Percentiles rank a stretch among this genome's conserved stretches.
phyloP scores from a whole-genome alignment of 2,888 invertebrate species.

The Brachyopa scutellaris region DNA sequence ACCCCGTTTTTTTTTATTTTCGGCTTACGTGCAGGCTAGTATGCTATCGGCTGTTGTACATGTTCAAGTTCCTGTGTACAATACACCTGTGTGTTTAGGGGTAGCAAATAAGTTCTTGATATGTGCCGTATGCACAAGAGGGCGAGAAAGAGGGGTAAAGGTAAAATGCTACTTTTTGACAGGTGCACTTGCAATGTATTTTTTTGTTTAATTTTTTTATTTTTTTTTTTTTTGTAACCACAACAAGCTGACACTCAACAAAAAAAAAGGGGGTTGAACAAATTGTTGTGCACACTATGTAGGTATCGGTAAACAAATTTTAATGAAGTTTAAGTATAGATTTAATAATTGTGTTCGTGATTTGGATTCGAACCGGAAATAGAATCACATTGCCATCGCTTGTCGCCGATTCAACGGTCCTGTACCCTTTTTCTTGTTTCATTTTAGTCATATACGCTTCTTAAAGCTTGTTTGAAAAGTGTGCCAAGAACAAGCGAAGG shows the following conservation, averaged over 20 bases:
- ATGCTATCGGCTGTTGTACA: not conserved
- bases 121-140: constrained; percentile 58
- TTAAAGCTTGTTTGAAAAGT: no score
- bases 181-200: constrained; percentile 49
- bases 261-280: constrained; percentile 9
- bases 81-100: constrained; percentile 62
- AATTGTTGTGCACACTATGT: no score
- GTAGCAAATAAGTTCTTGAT: constrained; percentile 58
- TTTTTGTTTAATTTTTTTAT: not conserved
- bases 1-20: constrained; percentile 57
- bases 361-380: no score
- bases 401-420: no score
- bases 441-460: no score
- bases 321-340: not conserved
- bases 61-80: constrained; percentile 21
- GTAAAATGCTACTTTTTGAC: constrained; percentile 52
- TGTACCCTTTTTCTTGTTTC: no score
- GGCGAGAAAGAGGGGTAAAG: constrained; percentile 7
- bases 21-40: constrained; percentile 38
- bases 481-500: no score
- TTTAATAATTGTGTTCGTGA: no score
- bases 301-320: not conserved
- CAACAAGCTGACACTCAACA: constrained; percentile 34
- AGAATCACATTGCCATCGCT: no score
- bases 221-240: constrained; percentile 37